Evolutionary conservation across 2,888 invertebrate species (phyloP).

Genomic region (Orchestes rusci): DNA sequence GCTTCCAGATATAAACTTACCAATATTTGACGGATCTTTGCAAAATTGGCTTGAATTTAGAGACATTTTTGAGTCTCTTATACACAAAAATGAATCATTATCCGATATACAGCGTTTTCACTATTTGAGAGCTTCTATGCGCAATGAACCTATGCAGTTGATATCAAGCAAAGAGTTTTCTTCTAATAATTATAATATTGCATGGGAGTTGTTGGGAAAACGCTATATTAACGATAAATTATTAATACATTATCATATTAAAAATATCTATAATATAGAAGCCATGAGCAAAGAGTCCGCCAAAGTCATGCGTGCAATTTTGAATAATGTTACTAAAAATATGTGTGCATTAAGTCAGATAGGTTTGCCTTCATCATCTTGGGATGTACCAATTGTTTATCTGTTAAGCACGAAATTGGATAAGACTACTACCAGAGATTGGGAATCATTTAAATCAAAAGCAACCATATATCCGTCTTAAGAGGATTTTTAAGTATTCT

Average conservation of each 20-base stretch:
- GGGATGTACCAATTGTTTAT: slow-evolving; percentile 18
- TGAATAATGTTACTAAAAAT: slow-evolving; percentile 20
- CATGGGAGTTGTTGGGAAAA: slow-evolving; percentile 15
- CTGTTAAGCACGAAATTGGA: slow-evolving; percentile 17
- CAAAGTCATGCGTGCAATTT: neutral
- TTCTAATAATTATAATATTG: slow-evolving; percentile 15
- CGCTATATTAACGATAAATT: slow-evolving; percentile 18
- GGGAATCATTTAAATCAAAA: slow-evolving; percentile 14
- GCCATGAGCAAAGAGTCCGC: slow-evolving; percentile 19
- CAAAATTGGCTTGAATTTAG: slow-evolving; percentile 20
- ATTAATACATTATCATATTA: slow-evolving; percentile 18
- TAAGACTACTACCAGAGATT: slow-evolving; percentile 14
- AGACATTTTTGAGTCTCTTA: too few species aligned
- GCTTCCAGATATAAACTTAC: slow-evolving; percentile 7
- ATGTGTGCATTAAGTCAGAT: slow-evolving; percentile 10
- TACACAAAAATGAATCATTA: too few species aligned
- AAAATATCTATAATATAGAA: slow-evolving; percentile 15
- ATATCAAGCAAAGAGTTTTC: slow-evolving; percentile 2
- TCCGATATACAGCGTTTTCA: too few species aligned
- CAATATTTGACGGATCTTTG: slow-evolving; percentile 16
- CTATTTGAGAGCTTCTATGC: too few species aligned
- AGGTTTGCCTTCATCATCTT: slow-evolving; percentile 5
- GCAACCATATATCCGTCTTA: slow-evolving; percentile 5
- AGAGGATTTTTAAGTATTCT: slow-evolving; percentile 16
- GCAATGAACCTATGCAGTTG: neutral